These are phyloP conservation scores for Sclerodermus sp. DNA, from an alignment of 2,888 invertebrate genomes.

Conservation along the genomic window DNA sequence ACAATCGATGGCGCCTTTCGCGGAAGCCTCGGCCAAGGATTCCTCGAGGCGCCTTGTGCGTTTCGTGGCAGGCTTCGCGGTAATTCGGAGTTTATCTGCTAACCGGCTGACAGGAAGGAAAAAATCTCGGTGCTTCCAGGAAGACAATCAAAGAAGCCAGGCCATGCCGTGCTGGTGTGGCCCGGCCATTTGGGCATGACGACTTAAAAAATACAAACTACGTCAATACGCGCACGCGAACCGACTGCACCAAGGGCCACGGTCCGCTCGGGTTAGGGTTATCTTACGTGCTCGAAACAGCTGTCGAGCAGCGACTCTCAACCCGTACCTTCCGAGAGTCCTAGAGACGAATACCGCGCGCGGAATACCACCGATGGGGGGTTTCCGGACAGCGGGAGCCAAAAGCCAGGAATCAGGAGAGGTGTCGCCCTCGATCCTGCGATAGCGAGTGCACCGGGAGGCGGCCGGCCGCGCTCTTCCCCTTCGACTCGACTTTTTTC, in stretches of 20 bases:
- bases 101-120: slow-evolving; percentile 33
- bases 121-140: slow-evolving; percentile 44
- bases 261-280: slow-evolving; percentile 42
- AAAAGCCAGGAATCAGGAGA: background rate
- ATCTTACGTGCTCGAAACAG: slow-evolving; percentile 51
- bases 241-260: slow-evolving; percentile 20
- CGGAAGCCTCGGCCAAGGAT: too few relatives aligned
- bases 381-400: background rate
- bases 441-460: background rate
- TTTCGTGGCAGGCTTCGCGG: slow-evolving; percentile 25
- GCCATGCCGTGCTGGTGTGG: slow-evolving; percentile 21
- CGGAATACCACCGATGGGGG: too few relatives aligned
- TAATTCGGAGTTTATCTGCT: slow-evolving; percentile 42
- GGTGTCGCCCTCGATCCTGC: background rate
- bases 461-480: background rate
- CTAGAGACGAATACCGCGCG: background rate
- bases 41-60: background rate
- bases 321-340: slow-evolving; percentile 13
- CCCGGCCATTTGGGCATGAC: slow-evolving; percentile 49
- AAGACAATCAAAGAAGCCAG: slow-evolving; percentile 52
- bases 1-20: too few relatives aligned
- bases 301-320: slow-evolving; percentile 55
- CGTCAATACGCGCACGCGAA: slow-evolving; percentile 48
- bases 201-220: slow-evolving; percentile 45
- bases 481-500: background rate